A percentile compares a stretch with the other conserved stretches of the same genome.
These are phyloP conservation scores for Plectus sambesii DNA, from an alignment of 1,140 invertebrate genomes.

Conservation along the genomic window DNA sequence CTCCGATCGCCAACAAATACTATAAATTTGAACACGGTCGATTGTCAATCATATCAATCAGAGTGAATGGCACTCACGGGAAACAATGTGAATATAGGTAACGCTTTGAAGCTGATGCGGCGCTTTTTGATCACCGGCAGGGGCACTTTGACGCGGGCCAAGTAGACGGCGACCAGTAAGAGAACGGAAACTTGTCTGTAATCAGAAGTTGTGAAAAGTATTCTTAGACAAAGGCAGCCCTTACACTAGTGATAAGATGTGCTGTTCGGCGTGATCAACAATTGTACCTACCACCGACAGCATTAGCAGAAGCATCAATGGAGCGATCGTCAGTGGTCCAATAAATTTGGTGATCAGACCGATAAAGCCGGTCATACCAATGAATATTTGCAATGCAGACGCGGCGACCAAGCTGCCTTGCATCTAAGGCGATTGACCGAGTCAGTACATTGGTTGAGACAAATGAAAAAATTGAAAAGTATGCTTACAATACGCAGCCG, in stretches of 20 bases:
- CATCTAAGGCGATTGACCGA: constrained; percentile 21
- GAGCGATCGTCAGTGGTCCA: constrained; percentile 37
- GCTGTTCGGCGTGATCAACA: constrained; percentile 35
- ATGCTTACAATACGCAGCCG: too few relatives aligned
- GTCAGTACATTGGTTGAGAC: too few relatives aligned
- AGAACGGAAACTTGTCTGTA: constrained; percentile 44
- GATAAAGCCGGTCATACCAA: constrained; percentile 46
- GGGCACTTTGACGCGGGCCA: constrained; percentile 37
- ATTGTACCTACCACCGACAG: constrained; percentile 42
- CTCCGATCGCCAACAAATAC: constrained; percentile 23
- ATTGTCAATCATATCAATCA: background rate
- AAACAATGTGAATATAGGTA: constrained; percentile 45
- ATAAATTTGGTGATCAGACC: constrained; percentile 45
- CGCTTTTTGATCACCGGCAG: constrained; percentile 29
- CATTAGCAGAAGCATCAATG: constrained; percentile 44
- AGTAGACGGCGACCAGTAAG: constrained; percentile 40
- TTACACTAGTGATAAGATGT: constrained; percentile 39
- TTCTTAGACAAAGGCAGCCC: constrained; percentile 20
- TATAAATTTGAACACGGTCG: background rate
- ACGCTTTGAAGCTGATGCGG: constrained; percentile 32
- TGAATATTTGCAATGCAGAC: constrained; percentile 43
- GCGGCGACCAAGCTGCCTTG: constrained; percentile 30
- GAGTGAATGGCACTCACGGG: constrained; percentile 34
- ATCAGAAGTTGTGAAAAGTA: constrained; percentile 5
- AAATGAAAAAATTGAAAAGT: too few relatives aligned